Conservation (phyloP, 2,797 vertebrate species). For the Bucorvus abyssinicus region DNA sequence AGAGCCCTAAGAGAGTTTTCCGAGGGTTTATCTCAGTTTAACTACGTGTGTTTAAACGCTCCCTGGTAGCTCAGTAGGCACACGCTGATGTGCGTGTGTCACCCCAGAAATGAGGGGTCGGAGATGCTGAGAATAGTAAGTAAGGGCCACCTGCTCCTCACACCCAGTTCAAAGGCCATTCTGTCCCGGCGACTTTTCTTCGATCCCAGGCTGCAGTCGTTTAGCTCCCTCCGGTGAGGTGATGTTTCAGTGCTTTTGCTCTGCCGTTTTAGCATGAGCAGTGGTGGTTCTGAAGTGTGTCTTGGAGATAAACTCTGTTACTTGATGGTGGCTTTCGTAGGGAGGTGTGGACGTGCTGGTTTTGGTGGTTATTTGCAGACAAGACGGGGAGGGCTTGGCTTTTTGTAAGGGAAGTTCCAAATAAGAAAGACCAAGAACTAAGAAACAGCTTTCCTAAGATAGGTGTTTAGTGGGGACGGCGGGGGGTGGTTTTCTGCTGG, state of each 20-base stretch:
- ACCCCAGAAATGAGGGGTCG: neutral
- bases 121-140: neutral
- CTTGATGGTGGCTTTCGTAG: neutral
- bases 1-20: neutral
- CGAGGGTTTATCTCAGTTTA: neutral
- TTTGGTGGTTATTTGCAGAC: neutral
- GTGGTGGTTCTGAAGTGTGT: neutral
- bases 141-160: neutral
- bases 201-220: neutral
- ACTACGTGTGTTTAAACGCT: neutral
- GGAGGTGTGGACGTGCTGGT: neutral
- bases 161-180: neutral
- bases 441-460: neutral
- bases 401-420: neutral
- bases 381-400: neutral
- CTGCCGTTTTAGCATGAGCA: neutral
- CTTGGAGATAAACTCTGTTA: neutral
- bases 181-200: neutral
- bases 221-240: neutral
- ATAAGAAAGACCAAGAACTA: neutral
- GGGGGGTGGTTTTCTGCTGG: neutral
- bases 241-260: neutral
- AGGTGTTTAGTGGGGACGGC: accelerated
- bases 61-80: neutral
- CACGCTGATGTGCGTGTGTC: neutral